Base-by-base conservation (phyloP, 2,888 invertebrate genomes). In the Coelogynopora nodosa region DNA sequence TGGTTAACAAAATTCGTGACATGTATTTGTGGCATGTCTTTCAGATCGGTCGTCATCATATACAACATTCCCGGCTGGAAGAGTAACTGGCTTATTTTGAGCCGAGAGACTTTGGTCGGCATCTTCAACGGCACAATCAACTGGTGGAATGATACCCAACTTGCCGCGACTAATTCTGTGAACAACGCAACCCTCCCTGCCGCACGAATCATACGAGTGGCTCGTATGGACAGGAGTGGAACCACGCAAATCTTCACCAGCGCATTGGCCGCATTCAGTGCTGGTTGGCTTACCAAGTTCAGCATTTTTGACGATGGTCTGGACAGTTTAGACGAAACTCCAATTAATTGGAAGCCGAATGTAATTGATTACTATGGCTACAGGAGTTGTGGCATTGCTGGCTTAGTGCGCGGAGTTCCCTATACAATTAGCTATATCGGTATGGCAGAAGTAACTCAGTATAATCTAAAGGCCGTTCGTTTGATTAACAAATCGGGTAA, bases 351-450 rank as follows among this genome's bases (percentile, higher is more conserved):
- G 90, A 88, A 89, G 30, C 2, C 26, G 0, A 81, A 74, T 23
- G 89, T 88, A 0, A 88, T 90, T 0, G 84, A 74, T 13, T 88
- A 88, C 83, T 90, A 86, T 84, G 90, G 90, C 0, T 67, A 88
- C 5, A 88, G 87, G 10, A 90, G 89, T 82, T 80, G 87, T 0
- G 90, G 90, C 1, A 88, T 90, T 84, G 86, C 89, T 0, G 90
- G 89, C 0, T 84, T 90, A 10, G 86, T 90, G 1, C 84, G 88
- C 29, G 90, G 90, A 0, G 87, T 89, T 18, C 85, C 67, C 1
- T 89, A 89, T 86, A 89, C 90, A 1, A 87, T 91, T 23, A 90
- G 90, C 1, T 91, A 91, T 88, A 81, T 90, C 13, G 89, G 90
- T 0, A 87, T 89, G 0, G 88, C 90, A 0, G 90, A 90, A 30